Base-by-base conservation (phyloP, 2,113 vertebrate genomes). In the Calyptommatus sinebrachiatus region DNA sequence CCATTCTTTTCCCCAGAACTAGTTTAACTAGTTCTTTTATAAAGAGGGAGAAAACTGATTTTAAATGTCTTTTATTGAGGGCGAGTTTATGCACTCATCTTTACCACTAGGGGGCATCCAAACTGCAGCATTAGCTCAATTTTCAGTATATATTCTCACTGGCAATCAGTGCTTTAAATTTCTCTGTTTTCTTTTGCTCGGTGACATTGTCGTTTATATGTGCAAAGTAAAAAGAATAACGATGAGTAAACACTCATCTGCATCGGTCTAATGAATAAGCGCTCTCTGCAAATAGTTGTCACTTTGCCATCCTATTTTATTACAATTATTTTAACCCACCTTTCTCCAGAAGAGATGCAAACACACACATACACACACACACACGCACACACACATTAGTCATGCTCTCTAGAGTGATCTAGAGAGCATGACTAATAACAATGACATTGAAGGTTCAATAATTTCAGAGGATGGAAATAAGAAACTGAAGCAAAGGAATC, bases 61-160 rank as follows among this genome's bases (percentile, higher is more conserved):
- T 46, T 18, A 72, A 14, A 2, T 0, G 21, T 1, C 1, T 61
- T 80, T 69, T 41, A 26, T 0, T 14, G 45, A 29, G 71, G 2
- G 28, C 71, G n/a, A 46, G 75, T 62, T 0, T 45, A 81, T 41
- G n/a, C n/a, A 70, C 1, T 0, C 0, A 8, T 22, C 14, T 65
- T 8, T 69, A 70, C 91, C 94, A 79, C 90, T 88, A 92, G 94
- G 87, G 92, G 94, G 90, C 76, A 90, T 84, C 86, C 69, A 70
- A 77, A 77, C 35, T 81, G 89, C 89, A 81, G 41, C 7, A 1
- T 81, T 86, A 48, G 78, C n/a, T 79, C 35, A 5, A 53, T 1
- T 5, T 2, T 28, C 70, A 63, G 24, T 14, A 4, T 57, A 50
- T 28, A 1, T 45, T 2, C 28, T 81, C 60, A 48, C 65, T 61